Conservation (phyloP, 2,113 vertebrate genomes). For the Turnix velox region DNA sequence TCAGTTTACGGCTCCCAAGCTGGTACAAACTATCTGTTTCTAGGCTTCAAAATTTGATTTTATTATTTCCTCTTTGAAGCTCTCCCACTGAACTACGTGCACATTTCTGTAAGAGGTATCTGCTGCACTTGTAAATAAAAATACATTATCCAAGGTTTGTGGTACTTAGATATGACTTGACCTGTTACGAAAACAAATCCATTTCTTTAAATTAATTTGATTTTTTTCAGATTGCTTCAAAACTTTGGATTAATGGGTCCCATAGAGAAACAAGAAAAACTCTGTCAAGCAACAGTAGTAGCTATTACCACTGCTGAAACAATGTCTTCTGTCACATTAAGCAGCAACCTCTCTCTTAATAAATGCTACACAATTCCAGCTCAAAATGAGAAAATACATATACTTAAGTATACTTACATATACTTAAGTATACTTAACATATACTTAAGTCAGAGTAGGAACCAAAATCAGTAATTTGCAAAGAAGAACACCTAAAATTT, state of each 20-base stretch:
- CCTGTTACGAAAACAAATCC: background rate
- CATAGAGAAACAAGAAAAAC: background rate
- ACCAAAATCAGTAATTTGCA: background rate
- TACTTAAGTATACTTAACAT: too few species aligned
- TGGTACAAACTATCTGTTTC: constrained; percentile 35
- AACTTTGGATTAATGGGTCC: background rate
- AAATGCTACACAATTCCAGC: background rate
- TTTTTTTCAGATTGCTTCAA: background rate
- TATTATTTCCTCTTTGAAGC: constrained; percentile 27
- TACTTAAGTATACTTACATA: too few species aligned
- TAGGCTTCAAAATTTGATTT: constrained; percentile 25
- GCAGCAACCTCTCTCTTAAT: background rate
- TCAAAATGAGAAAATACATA: background rate
- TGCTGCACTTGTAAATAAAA: background rate
- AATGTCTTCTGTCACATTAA: background rate
- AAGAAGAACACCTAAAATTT: background rate
- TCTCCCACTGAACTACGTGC: background rate
- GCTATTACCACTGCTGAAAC: background rate
- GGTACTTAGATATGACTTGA: background rate
- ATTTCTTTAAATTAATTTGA: background rate
- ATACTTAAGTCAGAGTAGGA: background rate
- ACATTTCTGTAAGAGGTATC: background rate
- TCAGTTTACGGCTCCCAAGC: background rate
- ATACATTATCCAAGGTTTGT: background rate
- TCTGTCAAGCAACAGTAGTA: background rate